Evolutionary conservation across 2,797 vertebrate species (phyloP).

Genomic region (Threskiornis aethiopicus): DNA sequence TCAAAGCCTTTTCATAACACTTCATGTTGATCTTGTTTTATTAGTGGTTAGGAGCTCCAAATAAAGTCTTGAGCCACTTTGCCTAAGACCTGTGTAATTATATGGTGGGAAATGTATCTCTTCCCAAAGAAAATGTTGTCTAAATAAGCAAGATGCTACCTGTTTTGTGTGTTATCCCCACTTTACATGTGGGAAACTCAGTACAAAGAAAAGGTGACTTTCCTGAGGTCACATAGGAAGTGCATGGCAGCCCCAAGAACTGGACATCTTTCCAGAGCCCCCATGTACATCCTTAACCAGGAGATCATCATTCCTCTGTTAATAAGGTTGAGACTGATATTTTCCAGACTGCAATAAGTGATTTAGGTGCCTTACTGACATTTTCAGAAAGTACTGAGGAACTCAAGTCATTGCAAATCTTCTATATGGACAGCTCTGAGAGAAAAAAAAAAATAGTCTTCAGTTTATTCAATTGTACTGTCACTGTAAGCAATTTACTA

Average conservation of each 20-base stretch:
- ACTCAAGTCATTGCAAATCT: not conserved
- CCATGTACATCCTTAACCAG: not conserved
- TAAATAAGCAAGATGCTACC: not conserved
- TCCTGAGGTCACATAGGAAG: not conserved
- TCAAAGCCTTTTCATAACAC: not conserved
- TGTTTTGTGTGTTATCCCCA: not conserved
- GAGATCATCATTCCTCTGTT: not conserved
- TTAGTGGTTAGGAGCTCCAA: not conserved
- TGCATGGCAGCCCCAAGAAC: not conserved
- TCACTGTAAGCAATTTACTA: not conserved
- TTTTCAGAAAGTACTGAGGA: not conserved
- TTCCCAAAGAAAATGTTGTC: not conserved
- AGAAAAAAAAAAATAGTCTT: not conserved
- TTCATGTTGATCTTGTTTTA: not conserved
- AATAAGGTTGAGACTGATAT: not conserved
- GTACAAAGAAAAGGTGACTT: not conserved
- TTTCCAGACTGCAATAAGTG: not conserved
- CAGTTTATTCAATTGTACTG: not conserved
- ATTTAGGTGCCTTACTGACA: not conserved
- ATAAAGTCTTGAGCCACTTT: not conserved
- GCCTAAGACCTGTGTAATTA: not conserved
- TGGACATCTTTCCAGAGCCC: not conserved
- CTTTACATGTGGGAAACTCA: accelerated
- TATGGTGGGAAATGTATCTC: not conserved
- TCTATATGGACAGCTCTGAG: not conserved